These are phyloP conservation scores for Sus cebifrons DNA, from an alignment of 2,797 vertebrate species.

Conservation along the genomic window DNA sequence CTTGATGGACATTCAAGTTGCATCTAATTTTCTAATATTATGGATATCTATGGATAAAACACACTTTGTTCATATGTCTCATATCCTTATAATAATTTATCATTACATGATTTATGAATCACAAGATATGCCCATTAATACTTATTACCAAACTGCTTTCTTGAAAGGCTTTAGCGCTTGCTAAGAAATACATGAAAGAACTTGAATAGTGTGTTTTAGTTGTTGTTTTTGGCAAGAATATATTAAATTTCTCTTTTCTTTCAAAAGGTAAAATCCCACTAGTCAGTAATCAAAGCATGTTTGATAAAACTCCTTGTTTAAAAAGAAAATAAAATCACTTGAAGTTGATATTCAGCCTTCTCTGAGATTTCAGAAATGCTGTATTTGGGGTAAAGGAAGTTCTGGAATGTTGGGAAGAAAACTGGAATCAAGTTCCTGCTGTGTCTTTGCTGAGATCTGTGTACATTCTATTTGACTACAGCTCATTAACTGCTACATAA, in stretches of 20 bases:
- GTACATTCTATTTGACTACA: neutral
- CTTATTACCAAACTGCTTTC: conserved; percentile 71
- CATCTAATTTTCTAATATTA: conserved; percentile 53
- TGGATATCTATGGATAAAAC: neutral
- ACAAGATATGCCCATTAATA: neutral
- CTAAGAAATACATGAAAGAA: conserved; percentile 40
- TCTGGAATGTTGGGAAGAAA: neutral
- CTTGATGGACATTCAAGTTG: conserved; percentile 17
- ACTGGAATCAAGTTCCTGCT: conserved; percentile 6
- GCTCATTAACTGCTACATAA: neutral
- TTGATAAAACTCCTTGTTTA: conserved; percentile 64
- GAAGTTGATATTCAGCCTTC: conserved; percentile 34
- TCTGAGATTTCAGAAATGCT: neutral
- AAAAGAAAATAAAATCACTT: conserved; percentile 63
- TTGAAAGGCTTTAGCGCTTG: conserved; percentile 43
- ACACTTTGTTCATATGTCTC: neutral
- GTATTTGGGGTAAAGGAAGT: conserved; percentile 10
- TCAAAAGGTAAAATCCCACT: conserved; percentile 36
- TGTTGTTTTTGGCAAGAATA: conserved; percentile 50
- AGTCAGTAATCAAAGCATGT: neutral
- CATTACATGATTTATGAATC: conserved; percentile 7
- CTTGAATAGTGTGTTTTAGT: conserved; percentile 44
- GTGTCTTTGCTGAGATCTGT: neutral
- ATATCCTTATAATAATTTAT: conserved; percentile 6
- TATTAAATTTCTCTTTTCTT: conserved; percentile 52